phyloP scores from a whole-genome alignment of 2,888 invertebrate genomes.

The Polydrusus tereticollis region DNA sequence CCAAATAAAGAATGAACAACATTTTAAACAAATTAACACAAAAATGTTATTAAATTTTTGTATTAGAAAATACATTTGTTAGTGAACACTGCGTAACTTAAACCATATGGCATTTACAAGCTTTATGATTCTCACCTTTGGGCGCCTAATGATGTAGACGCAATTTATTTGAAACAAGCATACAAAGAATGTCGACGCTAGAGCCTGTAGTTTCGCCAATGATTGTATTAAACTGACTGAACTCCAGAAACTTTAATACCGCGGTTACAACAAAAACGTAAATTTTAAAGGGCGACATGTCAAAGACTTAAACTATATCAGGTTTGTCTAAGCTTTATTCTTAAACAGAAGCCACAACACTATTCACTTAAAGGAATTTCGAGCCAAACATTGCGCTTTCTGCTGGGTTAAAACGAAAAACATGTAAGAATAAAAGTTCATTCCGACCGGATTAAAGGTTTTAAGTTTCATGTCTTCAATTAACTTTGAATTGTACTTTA shows the following conservation, averaged over 20 bases:
- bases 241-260: neutral
- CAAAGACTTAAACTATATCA: neutral
- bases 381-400: neutral
- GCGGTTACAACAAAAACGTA: neutral
- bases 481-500: neutral
- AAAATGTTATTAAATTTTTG: too few species aligned
- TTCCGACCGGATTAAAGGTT: neutral
- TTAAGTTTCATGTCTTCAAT: constrained; percentile 1
- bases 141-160: too few species aligned
- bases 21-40: too few species aligned
- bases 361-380: neutral
- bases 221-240: too few species aligned
- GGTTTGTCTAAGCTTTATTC: neutral
- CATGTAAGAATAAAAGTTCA: neutral
- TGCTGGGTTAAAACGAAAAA: neutral
- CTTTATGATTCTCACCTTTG: too few species aligned
- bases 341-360: neutral
- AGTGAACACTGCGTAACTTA: too few species aligned
- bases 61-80: too few species aligned
- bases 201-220: too few species aligned
- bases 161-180: too few species aligned
- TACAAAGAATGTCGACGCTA: too few species aligned
- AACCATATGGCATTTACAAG: too few species aligned
- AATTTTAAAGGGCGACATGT: neutral
- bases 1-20: too few species aligned